phyloP scores from a whole-genome alignment of 2,113 vertebrate genomes.

The Entelurus aequoreus region DNA sequence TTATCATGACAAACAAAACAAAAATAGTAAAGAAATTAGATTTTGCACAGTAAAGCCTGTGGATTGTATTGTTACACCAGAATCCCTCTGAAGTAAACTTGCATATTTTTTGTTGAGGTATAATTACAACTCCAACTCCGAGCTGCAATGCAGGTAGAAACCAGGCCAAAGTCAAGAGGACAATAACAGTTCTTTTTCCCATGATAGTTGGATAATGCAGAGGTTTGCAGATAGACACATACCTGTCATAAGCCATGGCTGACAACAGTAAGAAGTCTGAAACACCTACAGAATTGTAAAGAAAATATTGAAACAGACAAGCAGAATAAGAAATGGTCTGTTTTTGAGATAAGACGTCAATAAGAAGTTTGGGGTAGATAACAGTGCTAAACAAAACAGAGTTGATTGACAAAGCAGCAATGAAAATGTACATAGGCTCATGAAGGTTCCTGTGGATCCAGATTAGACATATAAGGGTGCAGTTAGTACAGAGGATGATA shows the following conservation, averaged over 20 bases:
- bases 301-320: conserved; percentile 10
- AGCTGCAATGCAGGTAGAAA: neutral
- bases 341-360: conserved; percentile 13
- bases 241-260: too few species aligned
- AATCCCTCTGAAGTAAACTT: too few species aligned
- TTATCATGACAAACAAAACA: too few species aligned
- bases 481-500: conserved; percentile 17
- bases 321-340: neutral
- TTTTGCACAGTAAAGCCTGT: too few species aligned
- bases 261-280: conserved; percentile 10
- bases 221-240: too few species aligned
- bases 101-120: neutral
- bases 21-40: too few species aligned
- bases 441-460: conserved; percentile 8
- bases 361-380: conserved; percentile 5
- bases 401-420: conserved; percentile 16
- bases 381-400: conserved; percentile 4
- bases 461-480: conserved; percentile 6
- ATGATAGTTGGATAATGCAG: too few species aligned
- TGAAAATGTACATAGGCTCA: conserved; percentile 27
- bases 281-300: neutral
- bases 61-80: too few species aligned
- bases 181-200: neutral
- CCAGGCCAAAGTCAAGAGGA: conserved; percentile 8
- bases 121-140: neutral